Evolutionary conservation across 1,140 invertebrate genomes (phyloP), one percentile per base, ranked within the genome.

Genomic region (Eueides isabella): DNA sequence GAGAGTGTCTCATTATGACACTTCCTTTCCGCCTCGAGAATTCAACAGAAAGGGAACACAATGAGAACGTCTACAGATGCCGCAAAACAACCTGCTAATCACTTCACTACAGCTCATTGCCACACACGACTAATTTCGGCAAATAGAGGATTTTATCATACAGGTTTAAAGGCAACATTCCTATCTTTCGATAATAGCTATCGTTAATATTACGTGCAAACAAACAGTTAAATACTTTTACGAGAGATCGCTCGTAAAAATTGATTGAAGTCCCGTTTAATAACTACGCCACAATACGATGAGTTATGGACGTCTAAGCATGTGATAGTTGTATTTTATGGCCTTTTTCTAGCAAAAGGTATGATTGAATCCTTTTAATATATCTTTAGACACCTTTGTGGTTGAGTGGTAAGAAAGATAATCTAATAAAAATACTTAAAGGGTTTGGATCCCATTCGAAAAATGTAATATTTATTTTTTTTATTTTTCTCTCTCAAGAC

Each of bases 171-270:
- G 83, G 41, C 67, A 68, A 86, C 62, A 84, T 71, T 85, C 71
- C 63, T 72, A 63, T 66, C 33, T 28, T 48, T 33, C 67, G 29
- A 87, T 85, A 88, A 88, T 84, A 78, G 79, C 74, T 77, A 80
- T 82, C 84, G 85, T 92, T 92, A 92, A 92, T 92, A 91, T 87
- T 79, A 86, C 77, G 77, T 81, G 81, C 89, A 92, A 92, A 92
- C 89, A 92, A 86, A 89, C 75, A 87, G 85, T 92, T 92, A 92
- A 92, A 91, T 88, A 92, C 91, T 91, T 92, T 92, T 91, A 92
- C 85, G 87, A 72, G 80, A 80, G 78, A 88, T 89, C 74, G 82
- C 77, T 92, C 91, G 89, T 92, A 92, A 92, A 92, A 88, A 71
- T 86, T 91, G 91, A 92, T 92, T 92, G 90, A 91, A 88, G 83